Conservation (phyloP, 37 sponge, comb jelly and placozoan species). For the Theonella swinhoei region DNA sequence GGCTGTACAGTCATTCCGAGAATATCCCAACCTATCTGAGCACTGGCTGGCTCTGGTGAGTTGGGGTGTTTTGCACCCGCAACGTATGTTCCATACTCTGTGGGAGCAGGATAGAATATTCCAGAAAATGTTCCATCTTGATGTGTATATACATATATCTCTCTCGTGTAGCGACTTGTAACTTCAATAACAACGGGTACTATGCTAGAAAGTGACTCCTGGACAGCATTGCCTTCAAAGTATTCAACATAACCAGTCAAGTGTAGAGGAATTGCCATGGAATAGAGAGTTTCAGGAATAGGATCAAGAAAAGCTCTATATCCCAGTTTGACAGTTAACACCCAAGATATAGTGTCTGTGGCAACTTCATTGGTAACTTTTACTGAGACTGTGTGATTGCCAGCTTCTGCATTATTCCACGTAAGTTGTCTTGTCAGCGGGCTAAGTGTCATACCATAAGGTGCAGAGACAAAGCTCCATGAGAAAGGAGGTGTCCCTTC, state of each 20-base stretch:
- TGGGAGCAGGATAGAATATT: too few relatives aligned
- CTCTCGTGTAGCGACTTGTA: not conserved
- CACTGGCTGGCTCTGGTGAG: not conserved
- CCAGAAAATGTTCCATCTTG: constrained; percentile 13
- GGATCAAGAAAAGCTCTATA: constrained; percentile 15
- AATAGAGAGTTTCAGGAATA: constrained; percentile 1
- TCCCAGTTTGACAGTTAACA: constrained; percentile 6
- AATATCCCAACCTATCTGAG: constrained; percentile 6
- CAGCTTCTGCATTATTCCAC: constrained; percentile 30
- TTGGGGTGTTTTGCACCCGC: constrained; percentile 30
- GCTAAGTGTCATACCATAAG: constrained; percentile 12
- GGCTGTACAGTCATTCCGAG: constrained; percentile 37
- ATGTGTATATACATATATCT: constrained; percentile 3
- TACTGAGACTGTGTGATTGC: constrained; percentile 34
- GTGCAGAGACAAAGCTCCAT: constrained; percentile 25
- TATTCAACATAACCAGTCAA: constrained; percentile 25
- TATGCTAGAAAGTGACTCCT: constrained; percentile 9
- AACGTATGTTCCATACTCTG: constrained; percentile 37
- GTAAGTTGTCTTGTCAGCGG: not conserved
- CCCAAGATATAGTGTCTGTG: constrained; percentile 16
- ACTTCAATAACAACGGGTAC: constrained; percentile 41
- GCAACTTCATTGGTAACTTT: constrained; percentile 25
- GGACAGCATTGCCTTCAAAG: not conserved
- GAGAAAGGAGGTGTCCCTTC: constrained; percentile 35
- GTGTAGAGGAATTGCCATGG: constrained; percentile 4